Evolutionary conservation across 1,140 invertebrate genomes (phyloP), one percentile per base, ranked within the genome.

Genomic region (Galendromus occidentalis): DNA sequence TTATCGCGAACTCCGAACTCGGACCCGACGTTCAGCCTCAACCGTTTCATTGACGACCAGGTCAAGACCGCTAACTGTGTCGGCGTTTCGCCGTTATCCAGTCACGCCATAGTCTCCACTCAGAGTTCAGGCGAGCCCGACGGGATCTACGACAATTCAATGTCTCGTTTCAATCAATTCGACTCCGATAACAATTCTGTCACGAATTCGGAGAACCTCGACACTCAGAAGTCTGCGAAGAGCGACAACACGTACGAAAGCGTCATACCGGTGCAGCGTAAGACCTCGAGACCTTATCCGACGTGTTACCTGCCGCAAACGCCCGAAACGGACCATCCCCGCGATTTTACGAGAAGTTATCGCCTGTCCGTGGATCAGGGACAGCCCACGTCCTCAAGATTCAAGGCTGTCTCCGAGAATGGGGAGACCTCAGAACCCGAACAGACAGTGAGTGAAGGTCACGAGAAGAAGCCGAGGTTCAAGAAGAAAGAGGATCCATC

Each of bases 191-290:
- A 59, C 51, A 59, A 59, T 22, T 59, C 51, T 14, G 51, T 25
- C 14, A 59, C 51, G 33, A 59, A 59, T 22, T 59, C 51, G 1
- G 51, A 59, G 20, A 59, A 59, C 51, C 51, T 59, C 14, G 51
- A 59, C 22, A 59, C 51, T 14, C 25, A 59, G 51, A 20, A 47
- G 17, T 59, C 51, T 17, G 25, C 25, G 51, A 59, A 59, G 17
- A 59, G 51, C 51, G 51, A 59, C 14, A 59, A 59, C 51, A 59
- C 51, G 1, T 59, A 59, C 33, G 51, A 59, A 25, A 59, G 51
- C 25, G 51, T 59, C 9, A 22, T 59, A 4, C 51, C 51, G 1
- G 51, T 59, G 14, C 25, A 59, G 25, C 51, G 51, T 14, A 59
- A 59, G 33, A 25, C 33, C 12, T 59, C 51, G 17, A 25, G 51